Evolutionary conservation across 2,888 invertebrate species (phyloP).

Genomic region (Platycheirus albimanus): DNA sequence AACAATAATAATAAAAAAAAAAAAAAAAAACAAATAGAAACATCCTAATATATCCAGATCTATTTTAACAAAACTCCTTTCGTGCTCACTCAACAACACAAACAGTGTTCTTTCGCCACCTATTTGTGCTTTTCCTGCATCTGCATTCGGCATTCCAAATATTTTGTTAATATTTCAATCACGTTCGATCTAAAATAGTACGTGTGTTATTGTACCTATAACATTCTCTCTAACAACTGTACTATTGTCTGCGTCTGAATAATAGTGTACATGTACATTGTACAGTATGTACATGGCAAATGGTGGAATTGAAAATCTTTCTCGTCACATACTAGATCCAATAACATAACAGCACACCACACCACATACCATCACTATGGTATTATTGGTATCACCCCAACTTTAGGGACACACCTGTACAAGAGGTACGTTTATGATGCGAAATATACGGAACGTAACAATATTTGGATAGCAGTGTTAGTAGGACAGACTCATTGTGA

Average conservation of each 20-base stretch:
- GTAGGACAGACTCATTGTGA: conserved; percentile 36
- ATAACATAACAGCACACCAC: conserved; percentile 21
- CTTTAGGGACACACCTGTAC: conserved; percentile 37
- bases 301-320: conserved; percentile 57
- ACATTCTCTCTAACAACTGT: conserved; percentile 1
- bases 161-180: conserved; percentile 67
- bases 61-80: conserved; percentile 35
- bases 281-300: conserved; percentile 43
- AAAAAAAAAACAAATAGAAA: conserved; percentile 9
- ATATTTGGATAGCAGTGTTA: conserved; percentile 40
- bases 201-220: conserved; percentile 54
- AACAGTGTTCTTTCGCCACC: conserved; percentile 69
- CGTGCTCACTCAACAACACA: conserved; percentile 34
- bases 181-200: conserved; percentile 69
- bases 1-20: too few relatives aligned
- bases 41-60: neutral
- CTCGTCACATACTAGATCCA: conserved; percentile 41
- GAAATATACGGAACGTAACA: conserved; percentile 27
- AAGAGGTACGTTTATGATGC: neutral
- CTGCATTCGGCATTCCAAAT: conserved; percentile 42
- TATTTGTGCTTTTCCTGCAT: conserved; percentile 64
- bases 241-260: neutral
- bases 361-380: neutral
- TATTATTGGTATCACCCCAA: neutral
- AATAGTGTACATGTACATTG: neutral